Percentiles rank a stretch among this genome's conserved stretches.
These are phyloP conservation scores for Glossophaga mutica DNA, from an alignment of 2,797 vertebrate species.

Conservation along the genomic window DNA sequence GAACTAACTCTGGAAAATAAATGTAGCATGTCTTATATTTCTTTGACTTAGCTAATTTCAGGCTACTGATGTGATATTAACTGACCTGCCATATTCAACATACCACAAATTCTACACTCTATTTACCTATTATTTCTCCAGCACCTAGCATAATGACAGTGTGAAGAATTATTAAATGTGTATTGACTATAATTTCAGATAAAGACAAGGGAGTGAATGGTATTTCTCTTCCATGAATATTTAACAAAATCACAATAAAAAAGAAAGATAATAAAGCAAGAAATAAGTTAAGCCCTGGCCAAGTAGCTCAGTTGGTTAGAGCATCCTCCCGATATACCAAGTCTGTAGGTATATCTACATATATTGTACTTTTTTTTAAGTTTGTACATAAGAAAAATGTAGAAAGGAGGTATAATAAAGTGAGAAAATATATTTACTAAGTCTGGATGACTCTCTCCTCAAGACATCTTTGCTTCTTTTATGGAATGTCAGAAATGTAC, in stretches of 20 bases:
- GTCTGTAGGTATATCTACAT: background rate
- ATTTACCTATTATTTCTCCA: background rate
- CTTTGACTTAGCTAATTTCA: background rate
- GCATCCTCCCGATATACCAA: background rate
- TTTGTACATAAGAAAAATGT: background rate
- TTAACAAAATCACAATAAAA: background rate
- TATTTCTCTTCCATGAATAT: background rate
- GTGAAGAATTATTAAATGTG: background rate
- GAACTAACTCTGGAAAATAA: background rate
- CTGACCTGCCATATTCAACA: background rate
- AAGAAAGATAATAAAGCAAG: background rate
- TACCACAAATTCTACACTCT: background rate
- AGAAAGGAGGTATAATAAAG: background rate
- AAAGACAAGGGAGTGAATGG: background rate
- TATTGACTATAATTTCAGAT: background rate
- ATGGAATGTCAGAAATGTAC: background rate
- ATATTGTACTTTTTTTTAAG: background rate
- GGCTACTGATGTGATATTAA: background rate
- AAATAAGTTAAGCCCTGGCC: background rate
- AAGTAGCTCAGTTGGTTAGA: background rate
- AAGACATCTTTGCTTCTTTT: background rate
- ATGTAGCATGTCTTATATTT: background rate
- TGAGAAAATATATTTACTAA: background rate
- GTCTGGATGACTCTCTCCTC: background rate
- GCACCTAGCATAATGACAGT: background rate